Percentiles rank a stretch among this genome's conserved stretches.
Evolutionary conservation across 2,797 vertebrate genomes (phyloP).

Genomic region (Cirrhinus molitorella): DNA sequence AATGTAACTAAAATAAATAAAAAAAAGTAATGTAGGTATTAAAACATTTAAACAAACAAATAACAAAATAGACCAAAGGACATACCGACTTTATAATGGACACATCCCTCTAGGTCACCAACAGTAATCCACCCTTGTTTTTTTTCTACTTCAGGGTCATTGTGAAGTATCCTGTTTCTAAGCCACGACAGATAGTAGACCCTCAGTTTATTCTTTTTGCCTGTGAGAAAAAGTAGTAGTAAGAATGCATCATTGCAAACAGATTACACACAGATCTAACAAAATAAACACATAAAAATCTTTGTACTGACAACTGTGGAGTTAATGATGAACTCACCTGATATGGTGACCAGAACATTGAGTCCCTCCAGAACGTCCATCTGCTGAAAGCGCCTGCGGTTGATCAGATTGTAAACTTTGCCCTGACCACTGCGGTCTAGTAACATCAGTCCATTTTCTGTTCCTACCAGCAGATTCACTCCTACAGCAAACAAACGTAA

Average conservation of each 20-base stretch:
- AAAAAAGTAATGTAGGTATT: no score
- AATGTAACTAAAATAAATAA: no score
- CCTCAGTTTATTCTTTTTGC: constrained; percentile 98
- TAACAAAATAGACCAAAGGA: no score
- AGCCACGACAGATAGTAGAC: constrained; percentile 99
- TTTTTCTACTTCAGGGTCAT: constrained; percentile 98
- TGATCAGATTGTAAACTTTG: constrained; percentile 98
- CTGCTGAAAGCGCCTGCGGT: constrained; percentile 95
- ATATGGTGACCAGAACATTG: constrained; percentile 98
- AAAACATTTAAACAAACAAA: no score
- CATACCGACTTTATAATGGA: constrained; percentile 99
- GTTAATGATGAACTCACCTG: constrained; percentile 79
- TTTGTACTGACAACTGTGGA: background rate
- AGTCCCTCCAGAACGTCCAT: constrained; percentile 99
- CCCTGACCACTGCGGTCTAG: constrained; percentile 96
- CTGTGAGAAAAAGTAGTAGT: constrained; percentile 67
- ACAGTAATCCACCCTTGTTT: constrained; percentile 99
- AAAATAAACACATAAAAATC: constrained; percentile 1
- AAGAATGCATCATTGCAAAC: background rate
- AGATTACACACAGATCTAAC: background rate
- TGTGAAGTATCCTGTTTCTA: constrained; percentile 97
- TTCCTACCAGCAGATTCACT: constrained; percentile 96
- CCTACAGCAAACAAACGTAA: constrained; percentile 74
- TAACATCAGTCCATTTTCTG: constrained; percentile 97
- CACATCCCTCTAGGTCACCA: constrained; percentile 95